Base-by-base conservation (phyloP, 1,140 invertebrate species). In the Drosophila mojavensis region DNA sequence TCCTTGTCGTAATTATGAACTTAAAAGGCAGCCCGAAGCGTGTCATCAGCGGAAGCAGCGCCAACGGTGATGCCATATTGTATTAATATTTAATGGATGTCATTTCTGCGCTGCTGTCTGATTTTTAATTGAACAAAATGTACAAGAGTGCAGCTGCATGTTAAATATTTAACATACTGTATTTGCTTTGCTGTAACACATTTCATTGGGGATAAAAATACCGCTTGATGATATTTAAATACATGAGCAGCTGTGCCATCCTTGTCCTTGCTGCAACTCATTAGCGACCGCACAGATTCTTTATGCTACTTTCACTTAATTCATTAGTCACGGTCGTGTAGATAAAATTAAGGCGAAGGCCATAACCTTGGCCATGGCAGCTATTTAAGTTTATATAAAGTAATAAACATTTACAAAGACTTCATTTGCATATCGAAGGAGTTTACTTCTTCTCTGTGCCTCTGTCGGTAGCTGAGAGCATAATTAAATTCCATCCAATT, bases 401-500 rank as follows among this genome's bases (percentile, higher is more conserved):
- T 65, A 70, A 86, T 86, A 86, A 84, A 74, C 78, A 50, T 70
- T 81, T 67, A 67, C 63, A 65, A 78, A 59, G 51, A 54, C 61
- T 74, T 88, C 53, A 86, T 88, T 88, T 82, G 76, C 83, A 83
- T 77, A 88, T 64, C 17, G 65, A 82, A 80, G 62, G 43, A 54
- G 65, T 20, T 43, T 33, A 41, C 43, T 9, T 15, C 5, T 9
- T 5, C 5, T 33, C 63, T 45, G 50, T 39, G 39, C 41, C 65
- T 66, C 58, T 75, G 72, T 69, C 55, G 62, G 69, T 63, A 77
- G 88, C 60, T 82, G 76, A 63, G 39, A 48, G 79, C 65, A 65
- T 86, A 82, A 86, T 88, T 88, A 82, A 79, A 82, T 79, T 74
- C 66, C 74, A 88, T 79, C 83, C 82, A 86, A 82, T 86, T 86